Evolutionary conservation across 2,113 vertebrate genomes (phyloP), one percentile per base, ranked within the genome.

Genomic region (Amphilophus citrinellus): DNA sequence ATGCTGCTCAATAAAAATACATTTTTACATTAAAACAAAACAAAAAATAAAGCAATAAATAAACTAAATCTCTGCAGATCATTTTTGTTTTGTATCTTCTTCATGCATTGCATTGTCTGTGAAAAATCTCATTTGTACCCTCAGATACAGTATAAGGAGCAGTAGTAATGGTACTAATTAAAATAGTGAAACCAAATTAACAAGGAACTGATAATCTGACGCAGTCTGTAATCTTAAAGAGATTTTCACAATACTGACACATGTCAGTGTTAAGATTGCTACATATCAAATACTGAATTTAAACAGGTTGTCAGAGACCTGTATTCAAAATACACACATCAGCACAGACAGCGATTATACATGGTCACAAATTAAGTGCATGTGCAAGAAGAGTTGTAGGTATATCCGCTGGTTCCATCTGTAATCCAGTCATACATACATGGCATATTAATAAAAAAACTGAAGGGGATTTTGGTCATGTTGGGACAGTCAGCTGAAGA

Each of bases 401-500:
- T 50, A 56, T 7, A 56, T 47, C 27, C 35, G 68, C 68, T 56
- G 13, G 47, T 73, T 73, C 18, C 68, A 73, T 56, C 18, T 73
- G 53, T 14, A 73, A 17, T 53, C 68, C 68, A 18, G 53, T 73
- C 47, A 73, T 47, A 8, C 44, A 73, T 24, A 47, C 20, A 76
- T 10, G 63, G 15, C 37, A 79, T 24, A 37, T 47, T 22, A 42
- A 62, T n/a, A 65, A 20, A 84, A 75, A 75, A 73, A 57, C 63
- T 73, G 7, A 44, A n/a, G 32, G n/a, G 6, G 62, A 20, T 65
- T 47, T 22, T 35, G 15, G 8, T 18, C 30, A 61, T 10, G 35
- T 37, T 50, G 76, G 15, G 9, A 65, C 3, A n/a, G 39, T 61
- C 18, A 90, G 93, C 66, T 83, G 30, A 89, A 87, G 93, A 88